Conservation (phyloP, 2,888 invertebrate genomes). For the Epinotia brunnichana region DNA sequence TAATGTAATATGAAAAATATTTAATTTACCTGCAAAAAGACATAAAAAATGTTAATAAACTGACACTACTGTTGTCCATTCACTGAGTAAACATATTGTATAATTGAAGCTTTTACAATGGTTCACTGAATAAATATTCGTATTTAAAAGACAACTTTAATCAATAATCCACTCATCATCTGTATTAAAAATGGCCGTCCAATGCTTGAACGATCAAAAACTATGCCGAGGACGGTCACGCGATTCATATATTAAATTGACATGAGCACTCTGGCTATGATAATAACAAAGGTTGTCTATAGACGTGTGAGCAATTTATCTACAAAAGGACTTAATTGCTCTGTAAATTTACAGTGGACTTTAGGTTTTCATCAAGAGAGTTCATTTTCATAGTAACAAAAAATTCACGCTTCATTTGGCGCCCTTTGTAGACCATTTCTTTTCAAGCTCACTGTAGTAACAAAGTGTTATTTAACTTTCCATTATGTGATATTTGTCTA, state of each 20-base stretch:
- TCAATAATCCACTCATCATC: constrained; percentile 63
- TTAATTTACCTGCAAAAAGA: neutral
- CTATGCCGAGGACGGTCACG: constrained; percentile 70
- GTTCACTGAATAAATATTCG: neutral
- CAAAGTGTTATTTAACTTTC: neutral
- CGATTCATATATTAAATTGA: constrained; percentile 69
- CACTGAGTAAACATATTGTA: too few species aligned
- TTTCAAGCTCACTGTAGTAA: neutral
- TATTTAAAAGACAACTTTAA: constrained; percentile 50
- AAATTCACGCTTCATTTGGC: neutral
- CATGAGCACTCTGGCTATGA: constrained; percentile 57
- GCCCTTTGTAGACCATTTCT: constrained; percentile 3
- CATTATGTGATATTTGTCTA: neutral
- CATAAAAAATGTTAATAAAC: neutral
- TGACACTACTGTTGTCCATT: neutral
- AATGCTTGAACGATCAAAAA: constrained; percentile 58
- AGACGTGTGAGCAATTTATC: constrained; percentile 5
- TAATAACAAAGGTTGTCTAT: constrained; percentile 42
- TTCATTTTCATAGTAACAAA: neutral
- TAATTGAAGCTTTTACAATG: neutral
- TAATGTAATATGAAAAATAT: neutral
- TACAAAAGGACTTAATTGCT: neutral
- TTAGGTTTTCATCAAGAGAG: neutral
- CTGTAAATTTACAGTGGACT: neutral
- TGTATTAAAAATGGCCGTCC: constrained; percentile 57